Evolutionary conservation across 2,113 vertebrate genomes (phyloP).

Genomic region (Psammodynastes pulverulentus): DNA sequence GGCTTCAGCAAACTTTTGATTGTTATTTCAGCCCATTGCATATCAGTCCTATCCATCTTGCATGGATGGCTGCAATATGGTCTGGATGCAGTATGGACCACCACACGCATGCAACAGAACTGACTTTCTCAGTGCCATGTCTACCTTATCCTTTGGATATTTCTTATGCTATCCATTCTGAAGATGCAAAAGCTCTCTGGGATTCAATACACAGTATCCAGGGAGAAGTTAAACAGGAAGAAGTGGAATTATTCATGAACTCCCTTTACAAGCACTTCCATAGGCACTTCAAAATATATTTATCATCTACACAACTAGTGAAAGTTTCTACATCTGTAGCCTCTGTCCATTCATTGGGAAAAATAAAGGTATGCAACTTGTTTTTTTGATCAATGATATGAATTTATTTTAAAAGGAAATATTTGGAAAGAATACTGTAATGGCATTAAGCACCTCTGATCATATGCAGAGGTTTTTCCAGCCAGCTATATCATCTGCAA

Average conservation of each 20-base stretch:
- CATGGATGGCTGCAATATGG: slow-evolving; percentile 90
- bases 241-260: slow-evolving; percentile 81
- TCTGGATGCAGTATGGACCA: slow-evolving; percentile 73
- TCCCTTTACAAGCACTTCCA: slow-evolving; percentile 85
- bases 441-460: background rate
- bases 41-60: slow-evolving; percentile 79
- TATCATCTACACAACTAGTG: slow-evolving; percentile 80
- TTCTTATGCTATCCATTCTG: slow-evolving; percentile 76
- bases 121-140: slow-evolving; percentile 79
- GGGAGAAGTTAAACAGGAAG: slow-evolving; percentile 76
- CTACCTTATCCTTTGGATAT: slow-evolving; percentile 76
- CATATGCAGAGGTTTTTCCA: background rate
- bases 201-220: slow-evolving; percentile 72
- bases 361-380: slow-evolving; percentile 78
- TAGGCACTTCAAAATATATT: slow-evolving; percentile 85
- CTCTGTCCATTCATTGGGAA: slow-evolving; percentile 80
- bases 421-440: background rate
- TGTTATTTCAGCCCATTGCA: slow-evolving; percentile 80
- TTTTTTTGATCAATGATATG: background rate
- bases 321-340: slow-evolving; percentile 85
- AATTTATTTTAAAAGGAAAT: background rate
- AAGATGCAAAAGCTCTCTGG: slow-evolving; percentile 88
- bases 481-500: background rate
- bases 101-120: slow-evolving; percentile 67
- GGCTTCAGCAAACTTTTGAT: slow-evolving; percentile 90